Base-by-base conservation (phyloP, 2,888 invertebrate genomes). In the Epirrita christyi region DNA sequence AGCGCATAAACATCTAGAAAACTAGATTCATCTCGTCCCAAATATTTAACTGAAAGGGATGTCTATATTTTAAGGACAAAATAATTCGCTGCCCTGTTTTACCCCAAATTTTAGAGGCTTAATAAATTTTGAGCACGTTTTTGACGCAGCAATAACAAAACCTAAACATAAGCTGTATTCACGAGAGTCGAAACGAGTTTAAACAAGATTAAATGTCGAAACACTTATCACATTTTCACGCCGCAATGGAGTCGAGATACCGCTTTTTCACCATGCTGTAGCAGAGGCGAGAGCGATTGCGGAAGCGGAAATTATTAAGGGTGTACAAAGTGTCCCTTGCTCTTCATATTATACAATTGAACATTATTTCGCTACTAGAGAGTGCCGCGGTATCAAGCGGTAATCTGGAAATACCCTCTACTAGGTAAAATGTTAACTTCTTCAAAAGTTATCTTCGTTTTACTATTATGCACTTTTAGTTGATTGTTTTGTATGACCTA, bases 171-270 rank as follows among this genome's bases (percentile, higher is more conserved):
- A 56, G 57, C 63, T 54, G 60, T 59, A 62, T 66, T 64, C 61
- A 65, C 55, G 63, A 15, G 58, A 55, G 61, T 59, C 44, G 48
- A 52, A 40, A 60, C 46, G 58, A 59, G 64, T 63, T 56, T 67
- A 68, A 65, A 57, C 59, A 48, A 6, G 59, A 63, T 57, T 56
- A 59, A 68, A 70, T 57, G 58, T 49, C 59, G 59, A 66, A 63
- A 68, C 64, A 73, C 71, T 71, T 73, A 73, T 72, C 75, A 73
- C 67, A 68, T 74, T 74, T 72, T 70, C 70, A 70, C 71, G 65
- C 72, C 64, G 64, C 68, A 61, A 45, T 59, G 68, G 46, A 49
- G 61, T 53, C 44, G 60, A 59, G 29, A 41, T 28, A 15, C 32
- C 32, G 34, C 28, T 36, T 7, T 43, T 38, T 11, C 10, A 42